These are phyloP conservation scores for Chrysolina oricalcia DNA, from an alignment of 2,888 invertebrate species.

Conservation along the genomic window DNA sequence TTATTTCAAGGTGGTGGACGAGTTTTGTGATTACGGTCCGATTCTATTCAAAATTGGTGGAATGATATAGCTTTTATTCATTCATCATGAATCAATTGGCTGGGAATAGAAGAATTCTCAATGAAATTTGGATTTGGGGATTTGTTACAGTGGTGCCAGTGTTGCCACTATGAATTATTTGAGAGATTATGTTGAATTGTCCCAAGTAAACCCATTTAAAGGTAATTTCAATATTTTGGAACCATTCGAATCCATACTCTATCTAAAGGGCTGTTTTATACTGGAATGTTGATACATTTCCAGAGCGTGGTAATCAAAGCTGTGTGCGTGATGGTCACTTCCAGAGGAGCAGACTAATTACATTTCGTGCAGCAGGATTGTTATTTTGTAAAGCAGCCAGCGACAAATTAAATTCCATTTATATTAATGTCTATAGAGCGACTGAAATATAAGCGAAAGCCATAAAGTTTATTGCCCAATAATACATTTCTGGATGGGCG, in stretches of 20 bases:
- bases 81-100: too few species aligned
- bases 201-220: too few species aligned
- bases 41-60: too few species aligned
- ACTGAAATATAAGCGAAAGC: constrained; percentile 14
- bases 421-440: constrained; percentile 4
- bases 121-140: too few species aligned
- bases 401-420: constrained; percentile 19
- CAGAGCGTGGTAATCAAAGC: not conserved
- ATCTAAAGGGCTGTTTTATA: not conserved
- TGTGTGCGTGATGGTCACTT: constrained; percentile 14
- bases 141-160: too few species aligned
- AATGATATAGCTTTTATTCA: too few species aligned
- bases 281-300: not conserved
- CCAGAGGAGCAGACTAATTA: not conserved
- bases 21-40: too few species aligned
- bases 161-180: too few species aligned
- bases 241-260: not conserved
- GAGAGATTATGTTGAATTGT: too few species aligned
- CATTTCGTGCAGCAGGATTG: not conserved
- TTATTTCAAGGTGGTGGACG: too few species aligned
- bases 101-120: too few species aligned
- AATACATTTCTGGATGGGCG: not conserved
- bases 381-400: constrained; percentile 4
- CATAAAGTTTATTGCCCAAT: constrained; percentile 6
- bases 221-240: not conserved